Percentiles rank a stretch among this genome's conserved stretches.
Conservation (phyloP, 2,888 invertebrate species). For the Teleiodes luculella region DNA sequence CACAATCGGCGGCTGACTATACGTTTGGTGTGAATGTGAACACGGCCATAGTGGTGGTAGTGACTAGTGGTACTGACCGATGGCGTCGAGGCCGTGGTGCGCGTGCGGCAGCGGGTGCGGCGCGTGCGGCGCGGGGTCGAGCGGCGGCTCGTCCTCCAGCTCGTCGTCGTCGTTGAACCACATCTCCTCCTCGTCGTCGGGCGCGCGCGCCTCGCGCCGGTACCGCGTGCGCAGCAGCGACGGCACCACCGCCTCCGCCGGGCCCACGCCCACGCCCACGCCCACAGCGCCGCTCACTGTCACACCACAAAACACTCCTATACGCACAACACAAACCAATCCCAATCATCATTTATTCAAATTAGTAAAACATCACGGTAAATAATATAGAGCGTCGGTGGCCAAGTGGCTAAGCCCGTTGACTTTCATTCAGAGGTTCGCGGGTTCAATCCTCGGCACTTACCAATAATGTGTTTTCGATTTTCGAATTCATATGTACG, state of each 20-base stretch:
- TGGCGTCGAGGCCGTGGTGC: slow-evolving; percentile 70
- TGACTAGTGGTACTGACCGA: slow-evolving; percentile 45
- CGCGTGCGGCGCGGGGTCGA: slow-evolving; percentile 58
- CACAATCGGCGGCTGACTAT: too few relatives aligned
- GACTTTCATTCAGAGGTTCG: too few relatives aligned
- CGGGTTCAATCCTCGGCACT: too few relatives aligned
- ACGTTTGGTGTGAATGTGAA: too few relatives aligned
- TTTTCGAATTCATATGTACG: too few relatives aligned
- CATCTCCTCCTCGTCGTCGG: slow-evolving; percentile 99
- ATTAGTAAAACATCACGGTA: too few relatives aligned
- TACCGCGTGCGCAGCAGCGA: slow-evolving; percentile 90
- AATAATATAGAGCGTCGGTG: too few relatives aligned
- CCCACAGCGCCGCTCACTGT: slow-evolving; percentile 53
- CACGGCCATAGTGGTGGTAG: too few relatives aligned
- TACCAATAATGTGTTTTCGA: too few relatives aligned
- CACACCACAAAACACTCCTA: background rate
- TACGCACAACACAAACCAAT: too few relatives aligned
- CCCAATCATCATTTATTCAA: too few relatives aligned
- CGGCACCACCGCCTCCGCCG: slow-evolving; percentile 81
- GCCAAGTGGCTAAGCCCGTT: too few relatives aligned
- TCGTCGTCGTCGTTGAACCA: slow-evolving; percentile 99
- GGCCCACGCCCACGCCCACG: slow-evolving; percentile 69
- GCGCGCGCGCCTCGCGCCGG: slow-evolving; percentile 93
- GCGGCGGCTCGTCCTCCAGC: slow-evolving; percentile 86
- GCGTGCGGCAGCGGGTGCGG: slow-evolving; percentile 48